Evolutionary conservation across 2,113 vertebrate species (phyloP).

Genomic region (Hymenochirus boettgeri): DNA sequence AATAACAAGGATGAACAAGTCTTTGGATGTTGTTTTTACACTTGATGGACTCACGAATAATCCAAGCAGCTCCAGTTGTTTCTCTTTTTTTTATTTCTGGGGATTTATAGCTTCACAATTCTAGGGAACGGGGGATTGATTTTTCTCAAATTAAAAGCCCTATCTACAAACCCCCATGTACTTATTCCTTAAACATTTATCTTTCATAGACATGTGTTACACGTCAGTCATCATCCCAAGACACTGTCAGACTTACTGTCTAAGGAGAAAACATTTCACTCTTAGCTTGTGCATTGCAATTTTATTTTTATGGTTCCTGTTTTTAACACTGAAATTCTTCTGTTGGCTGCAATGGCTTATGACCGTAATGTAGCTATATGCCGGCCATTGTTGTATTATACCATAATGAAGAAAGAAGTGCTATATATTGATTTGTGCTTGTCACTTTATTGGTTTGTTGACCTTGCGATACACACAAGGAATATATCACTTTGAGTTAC

Average conservation of each 20-base stretch:
- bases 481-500: background rate
- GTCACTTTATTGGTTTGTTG: background rate
- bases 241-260: background rate
- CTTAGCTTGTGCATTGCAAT: background rate
- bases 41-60: no score
- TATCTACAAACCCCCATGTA: background rate
- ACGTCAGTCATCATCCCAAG: background rate
- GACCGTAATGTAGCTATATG: slow-evolving; percentile 1
- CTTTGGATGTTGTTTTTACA: no score
- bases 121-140: background rate
- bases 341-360: background rate
- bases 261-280: background rate
- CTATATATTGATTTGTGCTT: slow-evolving; percentile 9
- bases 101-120: background rate
- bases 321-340: background rate
- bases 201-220: slow-evolving; percentile 7
- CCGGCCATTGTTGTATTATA: background rate
- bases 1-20: no score
- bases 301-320: background rate
- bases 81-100: background rate
- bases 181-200: background rate
- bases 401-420: background rate
- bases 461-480: background rate
- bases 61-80: background rate
- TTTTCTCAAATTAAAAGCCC: background rate